Conservation (phyloP, 2,888 invertebrate genomes). For the Calliphora vomitoria region DNA sequence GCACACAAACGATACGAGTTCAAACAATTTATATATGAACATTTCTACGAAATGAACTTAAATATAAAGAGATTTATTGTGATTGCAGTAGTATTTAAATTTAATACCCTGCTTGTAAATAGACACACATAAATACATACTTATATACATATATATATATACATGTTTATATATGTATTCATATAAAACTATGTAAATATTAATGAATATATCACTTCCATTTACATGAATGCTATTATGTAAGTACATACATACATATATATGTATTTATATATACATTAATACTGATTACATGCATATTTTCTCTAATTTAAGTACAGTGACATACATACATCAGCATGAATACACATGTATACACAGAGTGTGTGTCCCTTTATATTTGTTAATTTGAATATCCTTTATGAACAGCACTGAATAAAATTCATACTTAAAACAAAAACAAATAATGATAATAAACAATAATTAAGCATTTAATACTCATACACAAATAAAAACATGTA, state of each 20-base stretch:
- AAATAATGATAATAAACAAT: slow-evolving; percentile 17
- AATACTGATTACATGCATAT: neutral
- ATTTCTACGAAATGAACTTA: slow-evolving; percentile 22
- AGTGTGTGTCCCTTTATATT: neutral
- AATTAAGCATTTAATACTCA: slow-evolving; percentile 43
- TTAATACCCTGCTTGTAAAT: neutral
- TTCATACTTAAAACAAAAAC: neutral
- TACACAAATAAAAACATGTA: slow-evolving; percentile 17
- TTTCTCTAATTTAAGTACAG: neutral
- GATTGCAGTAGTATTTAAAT: slow-evolving; percentile 41
- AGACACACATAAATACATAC: neutral
- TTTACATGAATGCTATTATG: neutral
- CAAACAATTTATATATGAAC: neutral
- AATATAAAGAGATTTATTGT: slow-evolving; percentile 33
- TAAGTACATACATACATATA: neutral
- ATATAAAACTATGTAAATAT: neutral
- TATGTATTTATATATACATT: neutral
- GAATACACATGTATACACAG: neutral
- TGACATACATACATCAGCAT: neutral
- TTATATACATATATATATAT: neutral
- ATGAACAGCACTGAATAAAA: neutral
- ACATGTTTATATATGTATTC: neutral
- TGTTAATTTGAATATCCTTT: slow-evolving; percentile 13
- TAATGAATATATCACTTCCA: neutral
- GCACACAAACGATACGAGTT: neutral